phyloP scores from a whole-genome alignment of 2,797 vertebrate species.

The Myotis pilosus region DNA sequence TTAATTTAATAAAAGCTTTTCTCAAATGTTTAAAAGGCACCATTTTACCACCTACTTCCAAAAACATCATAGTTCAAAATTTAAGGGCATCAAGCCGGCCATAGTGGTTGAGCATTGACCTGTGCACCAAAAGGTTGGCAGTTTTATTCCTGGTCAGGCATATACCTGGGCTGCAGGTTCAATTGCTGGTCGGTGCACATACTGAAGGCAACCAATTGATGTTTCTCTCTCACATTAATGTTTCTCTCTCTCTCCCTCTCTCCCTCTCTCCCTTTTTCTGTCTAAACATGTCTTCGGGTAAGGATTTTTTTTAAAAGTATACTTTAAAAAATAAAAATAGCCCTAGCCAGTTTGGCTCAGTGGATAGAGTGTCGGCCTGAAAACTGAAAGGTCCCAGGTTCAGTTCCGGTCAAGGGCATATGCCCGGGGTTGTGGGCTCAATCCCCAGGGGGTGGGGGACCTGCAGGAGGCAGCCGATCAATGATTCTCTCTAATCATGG shows the following conservation, averaged over 20 bases:
- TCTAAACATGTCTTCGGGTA: neutral
- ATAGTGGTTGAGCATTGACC: neutral
- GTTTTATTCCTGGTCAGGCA: neutral
- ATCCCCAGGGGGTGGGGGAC: too few species aligned
- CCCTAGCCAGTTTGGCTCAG: too few species aligned
- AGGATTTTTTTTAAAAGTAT: neutral
- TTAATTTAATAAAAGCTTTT: slow-evolving; percentile 25
- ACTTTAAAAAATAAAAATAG: neutral
- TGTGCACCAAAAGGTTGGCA: neutral
- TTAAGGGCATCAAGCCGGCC: neutral
- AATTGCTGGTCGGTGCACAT: neutral
- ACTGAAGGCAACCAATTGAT: neutral
- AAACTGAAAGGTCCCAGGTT: too few species aligned
- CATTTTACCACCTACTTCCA: neutral
- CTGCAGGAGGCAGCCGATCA: too few species aligned
- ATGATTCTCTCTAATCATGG: too few species aligned
- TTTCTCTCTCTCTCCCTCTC: neutral
- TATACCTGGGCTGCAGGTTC: neutral
- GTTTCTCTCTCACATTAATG: neutral
- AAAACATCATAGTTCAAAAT: neutral
- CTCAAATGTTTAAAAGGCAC: neutral
- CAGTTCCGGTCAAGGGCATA: too few species aligned
- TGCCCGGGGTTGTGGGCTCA: too few species aligned
- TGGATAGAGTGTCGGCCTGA: too few species aligned
- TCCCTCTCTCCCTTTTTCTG: neutral